Evolutionary conservation across 1,140 invertebrate genomes (phyloP), one percentile per base, ranked within the genome.

Genomic region (Leucophenga varia): DNA sequence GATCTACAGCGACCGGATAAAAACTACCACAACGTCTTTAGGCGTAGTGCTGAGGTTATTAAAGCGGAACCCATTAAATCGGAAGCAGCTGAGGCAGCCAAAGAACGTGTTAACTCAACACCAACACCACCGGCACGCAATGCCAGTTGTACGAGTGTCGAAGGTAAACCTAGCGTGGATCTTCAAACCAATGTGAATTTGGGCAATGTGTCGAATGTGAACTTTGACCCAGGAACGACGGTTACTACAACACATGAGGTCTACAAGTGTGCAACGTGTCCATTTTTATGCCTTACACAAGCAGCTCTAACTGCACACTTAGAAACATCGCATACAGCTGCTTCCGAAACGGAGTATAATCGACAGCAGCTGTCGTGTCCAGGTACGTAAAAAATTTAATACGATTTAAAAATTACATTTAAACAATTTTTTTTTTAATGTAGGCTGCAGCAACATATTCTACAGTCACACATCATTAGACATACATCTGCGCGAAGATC

Each of bases 401-500:
- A 1, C 8, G 16, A 12, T 12, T 16, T 2, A 4, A 17, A 3
- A 20, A 17, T 16, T 22, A 13, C 3, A 5, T 10, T 1, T 43
- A 5, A 30, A 34, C 16, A 22, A 12, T 14, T 20, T 7, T 12
- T 46, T 16, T 12, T 31, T 28, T 44, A 7, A 43, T 49, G 2
- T 14, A 54, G 79, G 78, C 25, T 80, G 79, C 55, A 40, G 59
- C 1, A 80, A 81, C 54, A 58, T 76, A 30, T 81, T 80, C 50
- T 77, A 70, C 46, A 73, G 65, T 43, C 49, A 61, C 30, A 63
- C 77, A 37, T 73, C 78, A 9, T 57, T 80, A 12, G 55, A 75
- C 31, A 52, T 77, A 16, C 79, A 81, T 60, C 65, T 80, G 1
- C 61, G 73, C 18, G 55, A 75, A 50, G 78, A 79, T 51, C 79